These are phyloP conservation scores for Drosophila setifemur DNA, from an alignment of 1,140 invertebrate species.

Conservation along the genomic window DNA sequence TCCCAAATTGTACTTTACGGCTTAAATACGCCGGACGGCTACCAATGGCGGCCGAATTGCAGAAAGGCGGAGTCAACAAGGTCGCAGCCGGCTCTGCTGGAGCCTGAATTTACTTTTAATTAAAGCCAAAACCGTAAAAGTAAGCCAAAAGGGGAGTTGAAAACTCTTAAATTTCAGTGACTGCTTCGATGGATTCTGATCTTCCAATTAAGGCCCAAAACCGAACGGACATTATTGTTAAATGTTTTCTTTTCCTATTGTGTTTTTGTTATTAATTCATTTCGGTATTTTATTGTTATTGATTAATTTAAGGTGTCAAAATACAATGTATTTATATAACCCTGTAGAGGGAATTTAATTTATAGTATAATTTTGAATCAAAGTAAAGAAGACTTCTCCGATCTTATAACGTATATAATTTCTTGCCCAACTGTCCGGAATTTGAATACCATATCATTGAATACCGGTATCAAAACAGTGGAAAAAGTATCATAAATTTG, in stretches of 20 bases:
- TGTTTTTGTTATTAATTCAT: not conserved
- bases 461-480: too few relatives aligned
- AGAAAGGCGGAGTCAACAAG: conserved; percentile 20
- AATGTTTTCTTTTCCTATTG: not conserved
- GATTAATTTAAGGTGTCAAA: not conserved
- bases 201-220: conserved; percentile 7
- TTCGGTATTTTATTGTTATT: not conserved
- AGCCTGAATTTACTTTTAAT: conserved; percentile 41
- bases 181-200: conserved; percentile 23
- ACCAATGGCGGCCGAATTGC: conserved; percentile 24
- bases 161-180: conserved; percentile 15
- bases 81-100: conserved; percentile 6
- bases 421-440: too few relatives aligned
- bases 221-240: too few relatives aligned
- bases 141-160: conserved; percentile 1
- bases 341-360: too few relatives aligned
- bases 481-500: too few relatives aligned
- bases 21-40: conserved; percentile 59
- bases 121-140: conserved; percentile 27
- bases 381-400: too few relatives aligned
- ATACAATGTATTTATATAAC: too few relatives aligned
- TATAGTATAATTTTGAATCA: too few relatives aligned
- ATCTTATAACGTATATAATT: too few relatives aligned
- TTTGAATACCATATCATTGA: too few relatives aligned
- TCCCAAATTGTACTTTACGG: conserved; percentile 74